phyloP scores from a whole-genome alignment of 2,888 invertebrate species.

The Tachina lurida region DNA sequence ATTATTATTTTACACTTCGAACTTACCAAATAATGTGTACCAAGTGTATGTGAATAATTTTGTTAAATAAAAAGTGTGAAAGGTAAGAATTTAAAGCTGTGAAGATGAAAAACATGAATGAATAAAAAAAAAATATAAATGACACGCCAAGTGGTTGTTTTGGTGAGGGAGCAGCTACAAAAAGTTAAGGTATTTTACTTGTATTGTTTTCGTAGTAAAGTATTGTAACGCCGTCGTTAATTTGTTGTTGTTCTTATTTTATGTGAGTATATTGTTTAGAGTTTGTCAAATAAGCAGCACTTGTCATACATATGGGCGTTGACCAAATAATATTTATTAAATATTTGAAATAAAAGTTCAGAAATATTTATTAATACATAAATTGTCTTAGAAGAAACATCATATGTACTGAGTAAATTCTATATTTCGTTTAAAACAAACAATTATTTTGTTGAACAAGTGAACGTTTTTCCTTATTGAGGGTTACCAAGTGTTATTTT shows the following conservation, averaged over 20 bases:
- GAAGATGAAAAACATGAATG: slow-evolving; percentile 22
- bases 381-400: background rate
- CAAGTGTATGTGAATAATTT: slow-evolving; percentile 46
- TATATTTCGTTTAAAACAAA: background rate
- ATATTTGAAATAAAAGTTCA: background rate
- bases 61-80: slow-evolving; percentile 34
- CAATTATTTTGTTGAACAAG: background rate
- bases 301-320: slow-evolving; percentile 77
- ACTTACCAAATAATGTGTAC: slow-evolving; percentile 43
- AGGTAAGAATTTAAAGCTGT: slow-evolving; percentile 55
- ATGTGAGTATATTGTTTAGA: slow-evolving; percentile 58
- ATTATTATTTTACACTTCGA: slow-evolving; percentile 43
- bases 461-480: background rate
- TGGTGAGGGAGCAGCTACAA: slow-evolving; percentile 50
- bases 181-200: slow-evolving; percentile 64
- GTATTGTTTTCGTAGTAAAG: slow-evolving; percentile 74
- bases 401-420: background rate
- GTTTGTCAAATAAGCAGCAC: slow-evolving; percentile 61
- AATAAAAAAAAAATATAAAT: slow-evolving; percentile 3
- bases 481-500: slow-evolving; percentile 50
- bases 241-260: slow-evolving; percentile 27
- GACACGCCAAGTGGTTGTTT: slow-evolving; percentile 64
- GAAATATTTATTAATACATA: background rate
- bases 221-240: slow-evolving; percentile 64
- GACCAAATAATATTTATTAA: slow-evolving; percentile 74